phyloP scores from a whole-genome alignment of 2,888 invertebrate genomes.

The Eurytoma californica region DNA sequence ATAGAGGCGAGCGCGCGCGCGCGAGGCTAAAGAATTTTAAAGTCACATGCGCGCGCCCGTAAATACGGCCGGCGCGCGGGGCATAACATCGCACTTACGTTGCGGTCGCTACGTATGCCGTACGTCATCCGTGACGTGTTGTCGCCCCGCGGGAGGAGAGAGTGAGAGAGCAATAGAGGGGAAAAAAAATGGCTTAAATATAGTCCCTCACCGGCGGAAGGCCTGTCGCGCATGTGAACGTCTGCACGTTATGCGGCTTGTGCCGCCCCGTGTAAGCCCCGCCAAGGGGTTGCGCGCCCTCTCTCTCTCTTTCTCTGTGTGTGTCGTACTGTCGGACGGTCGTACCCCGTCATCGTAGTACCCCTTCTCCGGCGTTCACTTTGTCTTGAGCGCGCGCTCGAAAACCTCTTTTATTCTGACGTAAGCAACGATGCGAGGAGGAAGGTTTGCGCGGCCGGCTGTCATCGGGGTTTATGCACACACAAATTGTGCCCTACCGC shows the following conservation, averaged over 20 bases:
- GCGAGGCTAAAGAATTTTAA: slow-evolving; percentile 31
- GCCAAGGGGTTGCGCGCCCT: background rate
- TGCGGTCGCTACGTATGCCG: slow-evolving; percentile 24
- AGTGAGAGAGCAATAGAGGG: background rate
- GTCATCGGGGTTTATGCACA: background rate
- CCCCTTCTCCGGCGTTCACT: background rate
- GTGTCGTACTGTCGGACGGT: no score
- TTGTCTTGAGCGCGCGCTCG: slow-evolving; percentile 13
- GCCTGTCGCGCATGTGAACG: background rate
- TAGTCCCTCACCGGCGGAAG: slow-evolving; percentile 5
- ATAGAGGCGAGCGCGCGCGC: slow-evolving; percentile 5
- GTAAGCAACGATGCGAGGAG: slow-evolving; percentile 22
- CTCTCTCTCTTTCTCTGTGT: background rate
- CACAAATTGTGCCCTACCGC: slow-evolving; percentile 24
- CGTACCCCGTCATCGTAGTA: background rate
- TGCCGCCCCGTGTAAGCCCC: background rate
- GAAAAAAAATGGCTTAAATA: slow-evolving; percentile 50
- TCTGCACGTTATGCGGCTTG: background rate
- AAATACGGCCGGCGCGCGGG: background rate
- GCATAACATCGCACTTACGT: slow-evolving; percentile 36
- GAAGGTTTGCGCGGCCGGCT: background rate
- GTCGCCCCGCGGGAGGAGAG: slow-evolving; percentile 18
- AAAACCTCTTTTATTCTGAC: slow-evolving; percentile 27
- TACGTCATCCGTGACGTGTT: slow-evolving; percentile 31
- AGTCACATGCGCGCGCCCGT: slow-evolving; percentile 11